Evolutionary conservation across 2,797 vertebrate species (phyloP).

Genomic region (Clarias laeviceps): DNA sequence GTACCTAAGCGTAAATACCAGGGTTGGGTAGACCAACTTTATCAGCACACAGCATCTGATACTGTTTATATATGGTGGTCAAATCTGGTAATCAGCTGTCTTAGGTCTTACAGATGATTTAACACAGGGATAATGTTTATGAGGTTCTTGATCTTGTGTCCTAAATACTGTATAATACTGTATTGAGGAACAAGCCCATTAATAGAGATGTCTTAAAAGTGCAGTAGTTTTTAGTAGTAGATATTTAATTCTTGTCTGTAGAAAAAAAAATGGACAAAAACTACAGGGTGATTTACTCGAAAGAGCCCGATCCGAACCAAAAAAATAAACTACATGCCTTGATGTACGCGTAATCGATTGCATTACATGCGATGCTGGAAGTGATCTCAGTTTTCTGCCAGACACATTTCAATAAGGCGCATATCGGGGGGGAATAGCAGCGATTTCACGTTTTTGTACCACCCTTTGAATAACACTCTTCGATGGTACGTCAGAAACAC

Average conservation of each 20-base stretch:
- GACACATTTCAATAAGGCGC: too few species aligned
- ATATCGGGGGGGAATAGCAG: too few species aligned
- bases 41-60: slow-evolving; percentile 12
- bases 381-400: too few species aligned
- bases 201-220: not conserved
- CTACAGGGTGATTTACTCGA: too few species aligned
- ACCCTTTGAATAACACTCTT: too few species aligned
- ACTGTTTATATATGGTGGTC: not conserved
- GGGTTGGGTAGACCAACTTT: not conserved
- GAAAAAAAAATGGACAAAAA: too few species aligned
- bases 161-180: not conserved
- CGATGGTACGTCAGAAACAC: too few species aligned
- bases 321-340: too few species aligned
- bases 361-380: too few species aligned
- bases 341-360: too few species aligned
- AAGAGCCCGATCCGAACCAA: too few species aligned
- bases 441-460: too few species aligned
- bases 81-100: slow-evolving; percentile 6
- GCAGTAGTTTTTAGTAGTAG: not conserved
- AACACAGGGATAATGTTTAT: not conserved
- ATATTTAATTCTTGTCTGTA: not conserved
- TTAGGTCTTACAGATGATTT: not conserved
- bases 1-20: not conserved
- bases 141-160: not conserved
- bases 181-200: not conserved